Percentiles rank a stretch among this genome's conserved stretches.
Evolutionary conservation across 2,113 vertebrate genomes (phyloP).

Genomic region (Pseudorasbora parva): DNA sequence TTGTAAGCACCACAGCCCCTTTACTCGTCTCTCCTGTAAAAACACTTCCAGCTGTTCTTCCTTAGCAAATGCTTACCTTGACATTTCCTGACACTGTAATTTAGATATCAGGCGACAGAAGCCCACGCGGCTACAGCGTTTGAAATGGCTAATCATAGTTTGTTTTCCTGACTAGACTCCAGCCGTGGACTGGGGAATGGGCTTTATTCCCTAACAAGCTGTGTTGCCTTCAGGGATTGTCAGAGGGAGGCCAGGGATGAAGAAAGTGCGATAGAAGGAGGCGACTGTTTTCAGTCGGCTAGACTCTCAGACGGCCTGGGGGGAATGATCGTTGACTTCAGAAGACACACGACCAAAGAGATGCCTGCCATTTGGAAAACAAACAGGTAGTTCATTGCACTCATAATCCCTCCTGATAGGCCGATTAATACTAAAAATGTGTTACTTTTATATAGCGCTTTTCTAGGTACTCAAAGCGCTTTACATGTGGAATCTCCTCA

Average conservation of each 20-base stretch:
- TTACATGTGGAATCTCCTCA: too few species aligned
- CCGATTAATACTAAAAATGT: too few species aligned
- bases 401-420: neutral
- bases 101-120: conserved; percentile 53
- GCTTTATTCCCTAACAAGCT: conserved; percentile 57
- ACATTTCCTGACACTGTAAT: conserved; percentile 66
- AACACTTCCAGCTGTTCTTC: conserved; percentile 65
- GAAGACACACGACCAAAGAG: conserved; percentile 65
- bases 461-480: too few species aligned
- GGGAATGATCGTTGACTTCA: conserved; percentile 55
- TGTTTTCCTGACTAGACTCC: conserved; percentile 47
- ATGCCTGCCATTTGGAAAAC: conserved; percentile 56
- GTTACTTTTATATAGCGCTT: too few species aligned
- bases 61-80: conserved; percentile 63
- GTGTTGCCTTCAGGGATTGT: conserved; percentile 24
- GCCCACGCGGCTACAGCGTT: conserved; percentile 54
- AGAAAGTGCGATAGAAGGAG: neutral
- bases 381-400: conserved; percentile 31
- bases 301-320: conserved; percentile 45
- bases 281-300: conserved; percentile 19
- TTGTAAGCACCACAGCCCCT: conserved; percentile 48
- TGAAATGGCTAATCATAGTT: conserved; percentile 62
- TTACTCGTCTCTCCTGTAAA: conserved; percentile 54
- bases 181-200: conserved; percentile 48
- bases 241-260: conserved; percentile 11